Evolutionary conservation across 2,113 vertebrate species (phyloP), one percentile per base, ranked within the genome.

Genomic region (Meriones unguiculatus): DNA sequence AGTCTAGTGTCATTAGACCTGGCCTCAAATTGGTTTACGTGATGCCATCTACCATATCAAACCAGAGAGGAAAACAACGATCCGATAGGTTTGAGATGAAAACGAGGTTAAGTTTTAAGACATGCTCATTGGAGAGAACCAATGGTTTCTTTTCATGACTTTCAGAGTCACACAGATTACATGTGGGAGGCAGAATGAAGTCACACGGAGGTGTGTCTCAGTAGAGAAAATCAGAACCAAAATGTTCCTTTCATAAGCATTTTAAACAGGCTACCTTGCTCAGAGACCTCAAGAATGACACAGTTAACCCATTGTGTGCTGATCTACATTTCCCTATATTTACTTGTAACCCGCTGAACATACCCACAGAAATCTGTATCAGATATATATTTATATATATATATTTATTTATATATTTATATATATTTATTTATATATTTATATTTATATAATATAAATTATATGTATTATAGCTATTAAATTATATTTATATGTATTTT

Each of bases 1-100:
- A 85, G 62, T 35, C 78, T 86, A 77, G 38, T 86, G 35, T 95
- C 84, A 69, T 88, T 76, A 96, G 89, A 81, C 32, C 76, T 82
- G 25, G 54, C 65, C 62, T 93, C 73, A 20, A 52, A 57, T 84
- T 80, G 50, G 38, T 95, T 95, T 35, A 3, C 12, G 32, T 7
- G 15, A 64, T 14, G 38, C 59, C 8, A 41, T 93, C 54, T 90
- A 38, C 15, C 90, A 77, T 81, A 81, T 5, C 35, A 90, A 91
- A 81, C 25, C 17, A 90, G 32, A 89, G n/a, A 2, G 10, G 25
- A 62, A 90, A 75, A 82, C 15, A 80, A 82, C 64, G 93, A 72
- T 75, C 87, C 92, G 14, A 30, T 76, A 25, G 57, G 92, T 81
- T 70, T 67, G 35, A 64, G 35, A 93, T 25, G 1, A 14, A 35